Percentiles rank a stretch among this genome's conserved stretches.
Conservation (phyloP, 2,113 vertebrate species). For the Chloropsis cyanopogon region DNA sequence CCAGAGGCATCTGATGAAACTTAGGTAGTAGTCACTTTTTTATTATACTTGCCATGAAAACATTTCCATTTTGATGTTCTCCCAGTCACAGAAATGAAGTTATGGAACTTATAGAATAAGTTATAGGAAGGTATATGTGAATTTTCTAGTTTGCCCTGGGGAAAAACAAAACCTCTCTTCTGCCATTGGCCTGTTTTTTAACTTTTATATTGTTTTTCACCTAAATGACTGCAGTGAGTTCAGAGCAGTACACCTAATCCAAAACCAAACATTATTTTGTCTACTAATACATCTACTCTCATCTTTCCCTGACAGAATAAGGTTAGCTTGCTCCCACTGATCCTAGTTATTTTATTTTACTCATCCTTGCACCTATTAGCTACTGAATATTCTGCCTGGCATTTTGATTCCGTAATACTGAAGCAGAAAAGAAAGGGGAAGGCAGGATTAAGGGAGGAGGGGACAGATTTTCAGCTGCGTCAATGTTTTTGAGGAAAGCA, state of each 20-base stretch:
- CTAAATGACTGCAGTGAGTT: background rate
- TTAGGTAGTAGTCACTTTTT: background rate
- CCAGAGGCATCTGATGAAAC: background rate
- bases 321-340: slow-evolving; percentile 13
- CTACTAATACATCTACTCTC: slow-evolving; percentile 24
- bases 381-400: slow-evolving; percentile 25
- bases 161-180: background rate
- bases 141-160: background rate
- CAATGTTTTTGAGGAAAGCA: background rate
- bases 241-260: slow-evolving; percentile 29
- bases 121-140: background rate
- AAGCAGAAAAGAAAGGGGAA: background rate
- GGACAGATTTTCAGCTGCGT: background rate
- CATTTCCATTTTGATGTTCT: background rate
- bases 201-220: background rate
- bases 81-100: background rate
- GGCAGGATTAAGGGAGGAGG: background rate
- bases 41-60: background rate
- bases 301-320: slow-evolving; percentile 4
- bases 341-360: slow-evolving; percentile 20
- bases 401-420: slow-evolving; percentile 1
- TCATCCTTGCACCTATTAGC: slow-evolving; percentile 15
- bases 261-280: slow-evolving; percentile 31
- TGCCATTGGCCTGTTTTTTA: background rate
- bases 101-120: background rate